A percentile compares a stretch with the other conserved stretches of the same genome.
Evolutionary conservation across 2,113 vertebrate genomes (phyloP).

Genomic region (Elaphurus davidianus): DNA sequence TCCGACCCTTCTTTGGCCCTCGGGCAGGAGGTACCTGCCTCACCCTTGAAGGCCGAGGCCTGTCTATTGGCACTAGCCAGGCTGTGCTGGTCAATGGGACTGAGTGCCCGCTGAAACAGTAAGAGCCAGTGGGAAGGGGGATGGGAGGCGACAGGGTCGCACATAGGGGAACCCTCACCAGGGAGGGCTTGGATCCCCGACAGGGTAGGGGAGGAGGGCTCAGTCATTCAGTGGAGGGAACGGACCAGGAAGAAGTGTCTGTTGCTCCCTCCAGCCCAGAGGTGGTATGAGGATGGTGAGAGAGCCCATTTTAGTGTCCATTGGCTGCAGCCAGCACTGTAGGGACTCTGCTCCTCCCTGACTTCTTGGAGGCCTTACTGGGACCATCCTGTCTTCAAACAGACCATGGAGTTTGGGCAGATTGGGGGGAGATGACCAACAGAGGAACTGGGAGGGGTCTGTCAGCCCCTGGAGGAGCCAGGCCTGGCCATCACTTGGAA

Average conservation of each 20-base stretch:
- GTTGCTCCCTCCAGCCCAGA: background rate
- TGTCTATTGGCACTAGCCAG: conserved; percentile 86
- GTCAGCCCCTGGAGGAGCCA: background rate
- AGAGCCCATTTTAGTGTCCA: background rate
- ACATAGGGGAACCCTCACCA: background rate
- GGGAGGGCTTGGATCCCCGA: background rate
- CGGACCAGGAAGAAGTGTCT: background rate
- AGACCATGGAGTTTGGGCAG: background rate
- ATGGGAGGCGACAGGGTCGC: background rate
- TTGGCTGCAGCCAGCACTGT: background rate
- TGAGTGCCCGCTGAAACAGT: conserved; percentile 79
- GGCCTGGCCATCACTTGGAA: background rate
- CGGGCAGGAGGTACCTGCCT: conserved; percentile 89
- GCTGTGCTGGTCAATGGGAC: conserved; percentile 87
- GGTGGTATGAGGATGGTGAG: background rate
- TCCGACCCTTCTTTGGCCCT: conserved; percentile 91
- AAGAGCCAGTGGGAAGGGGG: background rate
- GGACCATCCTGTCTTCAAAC: background rate
- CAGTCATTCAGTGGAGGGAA: background rate
- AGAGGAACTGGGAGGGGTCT: background rate
- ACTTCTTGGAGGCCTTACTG: background rate
- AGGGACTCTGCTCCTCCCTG: background rate
- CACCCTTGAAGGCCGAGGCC: conserved; percentile 85
- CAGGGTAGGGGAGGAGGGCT: background rate
- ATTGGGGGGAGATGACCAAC: background rate